phyloP scores from a whole-genome alignment of 1,140 invertebrate species.

The Pseudomyrmex dendroicus region DNA sequence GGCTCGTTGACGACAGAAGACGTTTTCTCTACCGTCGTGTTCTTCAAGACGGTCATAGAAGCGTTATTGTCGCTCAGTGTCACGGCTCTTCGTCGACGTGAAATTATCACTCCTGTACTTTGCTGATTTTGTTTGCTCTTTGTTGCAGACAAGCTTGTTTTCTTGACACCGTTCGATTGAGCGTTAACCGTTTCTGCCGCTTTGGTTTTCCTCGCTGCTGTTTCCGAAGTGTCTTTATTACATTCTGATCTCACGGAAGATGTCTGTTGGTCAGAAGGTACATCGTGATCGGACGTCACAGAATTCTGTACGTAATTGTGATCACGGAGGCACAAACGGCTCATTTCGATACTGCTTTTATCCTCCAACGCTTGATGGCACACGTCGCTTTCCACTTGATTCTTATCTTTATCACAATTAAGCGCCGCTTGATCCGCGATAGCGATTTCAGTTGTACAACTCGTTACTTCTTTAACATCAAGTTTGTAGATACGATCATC shows the following conservation, averaged over 20 bases:
- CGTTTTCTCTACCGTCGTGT: constrained; percentile 15
- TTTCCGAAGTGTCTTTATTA: background rate
- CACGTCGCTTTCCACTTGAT: background rate
- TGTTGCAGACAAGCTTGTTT: background rate
- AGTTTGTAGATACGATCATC: constrained; percentile 26
- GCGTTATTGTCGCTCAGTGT: constrained; percentile 69
- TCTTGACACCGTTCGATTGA: constrained; percentile 9
- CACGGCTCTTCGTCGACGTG: constrained; percentile 67
- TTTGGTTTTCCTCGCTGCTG: constrained; percentile 4
- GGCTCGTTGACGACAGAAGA: background rate
- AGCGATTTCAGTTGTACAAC: background rate
- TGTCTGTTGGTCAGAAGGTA: background rate
- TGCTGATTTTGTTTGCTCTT: constrained; percentile 24
- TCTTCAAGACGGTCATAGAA: constrained; percentile 69
- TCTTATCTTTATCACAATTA: constrained; percentile 18
- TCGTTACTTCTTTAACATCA: constrained; percentile 10
- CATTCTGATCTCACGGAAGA: background rate
- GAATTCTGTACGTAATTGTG: constrained; percentile 49
- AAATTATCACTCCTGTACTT: constrained; percentile 60
- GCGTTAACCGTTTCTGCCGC: background rate
- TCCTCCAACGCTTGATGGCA: background rate
- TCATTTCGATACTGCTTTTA: background rate
- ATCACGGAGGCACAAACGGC: constrained; percentile 42
- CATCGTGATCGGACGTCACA: background rate
- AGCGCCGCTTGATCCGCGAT: background rate